Evolutionary conservation across 2,113 vertebrate genomes (phyloP).

Genomic region (Pseudorhombus dupliciocellatus): DNA sequence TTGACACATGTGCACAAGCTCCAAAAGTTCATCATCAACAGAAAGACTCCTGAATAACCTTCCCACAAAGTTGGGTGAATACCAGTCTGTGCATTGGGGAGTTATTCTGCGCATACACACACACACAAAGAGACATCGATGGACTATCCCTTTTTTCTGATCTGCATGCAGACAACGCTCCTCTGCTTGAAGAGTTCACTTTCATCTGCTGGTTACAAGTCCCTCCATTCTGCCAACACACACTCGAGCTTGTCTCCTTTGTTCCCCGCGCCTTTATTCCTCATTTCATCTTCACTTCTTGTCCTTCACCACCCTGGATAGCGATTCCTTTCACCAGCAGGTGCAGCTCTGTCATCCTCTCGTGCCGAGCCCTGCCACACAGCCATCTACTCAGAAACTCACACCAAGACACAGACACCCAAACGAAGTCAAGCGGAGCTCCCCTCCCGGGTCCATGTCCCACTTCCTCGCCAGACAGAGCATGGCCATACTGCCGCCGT

Average conservation of each 20-base stretch:
- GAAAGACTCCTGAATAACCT: too few species aligned
- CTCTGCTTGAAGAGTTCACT: neutral
- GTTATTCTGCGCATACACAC: neutral
- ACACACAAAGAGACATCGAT: neutral
- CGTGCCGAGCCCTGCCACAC: neutral
- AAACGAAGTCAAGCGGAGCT: constrained; percentile 42
- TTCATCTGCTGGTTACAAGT: neutral
- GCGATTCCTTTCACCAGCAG: constrained; percentile 17
- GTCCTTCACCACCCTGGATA: constrained; percentile 18
- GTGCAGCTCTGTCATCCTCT: constrained; percentile 11
- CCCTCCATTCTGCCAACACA: neutral
- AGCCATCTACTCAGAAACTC: constrained; percentile 13
- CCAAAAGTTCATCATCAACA: too few species aligned
- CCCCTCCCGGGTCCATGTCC: constrained; percentile 52
- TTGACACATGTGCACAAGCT: too few species aligned
- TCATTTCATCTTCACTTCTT: constrained; percentile 9
- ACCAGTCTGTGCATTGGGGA: too few species aligned
- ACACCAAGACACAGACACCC: constrained; percentile 33
- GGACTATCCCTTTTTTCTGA: neutral
- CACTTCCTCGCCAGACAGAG: constrained; percentile 46
- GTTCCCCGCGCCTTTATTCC: neutral
- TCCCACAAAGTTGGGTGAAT: too few species aligned
- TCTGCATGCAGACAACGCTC: neutral
- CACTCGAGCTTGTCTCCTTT: constrained; percentile 10
- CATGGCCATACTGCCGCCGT: constrained; percentile 49